phyloP scores from a whole-genome alignment of 2,888 invertebrate species.

The Cantharis rustica region DNA sequence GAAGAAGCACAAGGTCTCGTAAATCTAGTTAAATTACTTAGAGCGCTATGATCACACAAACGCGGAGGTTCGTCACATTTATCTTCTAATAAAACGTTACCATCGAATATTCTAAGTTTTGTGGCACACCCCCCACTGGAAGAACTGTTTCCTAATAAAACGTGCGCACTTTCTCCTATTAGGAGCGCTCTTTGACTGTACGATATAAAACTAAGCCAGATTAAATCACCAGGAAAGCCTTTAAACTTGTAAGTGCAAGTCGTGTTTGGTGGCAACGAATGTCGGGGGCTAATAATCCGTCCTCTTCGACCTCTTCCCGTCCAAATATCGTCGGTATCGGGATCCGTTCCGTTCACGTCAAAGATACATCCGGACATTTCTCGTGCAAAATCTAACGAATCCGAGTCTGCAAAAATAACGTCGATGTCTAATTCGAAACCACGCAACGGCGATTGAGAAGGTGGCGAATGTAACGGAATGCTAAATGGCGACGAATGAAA shows the following conservation, averaged over 20 bases:
- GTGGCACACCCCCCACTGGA: constrained; percentile 65
- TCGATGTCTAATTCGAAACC: constrained; percentile 88
- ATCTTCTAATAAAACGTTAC: constrained; percentile 68
- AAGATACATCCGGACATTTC: constrained; percentile 70
- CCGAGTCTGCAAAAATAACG: constrained; percentile 85
- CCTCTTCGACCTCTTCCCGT: constrained; percentile 71
- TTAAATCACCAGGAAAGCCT: constrained; percentile 76
- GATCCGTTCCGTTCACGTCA: constrained; percentile 75
- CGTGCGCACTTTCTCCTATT: constrained; percentile 57
- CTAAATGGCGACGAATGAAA: constrained; percentile 86
- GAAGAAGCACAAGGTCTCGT: constrained; percentile 79
- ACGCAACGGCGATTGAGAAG: constrained; percentile 70
- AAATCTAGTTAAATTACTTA: constrained; percentile 72
- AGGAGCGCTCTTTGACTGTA: constrained; percentile 80
- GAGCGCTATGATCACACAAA: constrained; percentile 80
- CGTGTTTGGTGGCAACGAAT: constrained; percentile 83
- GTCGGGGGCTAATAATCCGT: constrained; percentile 75
- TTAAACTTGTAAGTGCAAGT: constrained; percentile 86
- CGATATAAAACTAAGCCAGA: constrained; percentile 88
- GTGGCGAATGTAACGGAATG: constrained; percentile 72
- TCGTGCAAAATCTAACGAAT: constrained; percentile 81
- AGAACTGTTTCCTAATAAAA: constrained; percentile 46
- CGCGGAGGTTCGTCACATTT: constrained; percentile 80
- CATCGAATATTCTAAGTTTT: constrained; percentile 76
- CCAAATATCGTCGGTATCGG: constrained; percentile 63